Evolutionary conservation across 2,113 vertebrate genomes (phyloP).

Genomic region (Brienomyrus longianalis): DNA sequence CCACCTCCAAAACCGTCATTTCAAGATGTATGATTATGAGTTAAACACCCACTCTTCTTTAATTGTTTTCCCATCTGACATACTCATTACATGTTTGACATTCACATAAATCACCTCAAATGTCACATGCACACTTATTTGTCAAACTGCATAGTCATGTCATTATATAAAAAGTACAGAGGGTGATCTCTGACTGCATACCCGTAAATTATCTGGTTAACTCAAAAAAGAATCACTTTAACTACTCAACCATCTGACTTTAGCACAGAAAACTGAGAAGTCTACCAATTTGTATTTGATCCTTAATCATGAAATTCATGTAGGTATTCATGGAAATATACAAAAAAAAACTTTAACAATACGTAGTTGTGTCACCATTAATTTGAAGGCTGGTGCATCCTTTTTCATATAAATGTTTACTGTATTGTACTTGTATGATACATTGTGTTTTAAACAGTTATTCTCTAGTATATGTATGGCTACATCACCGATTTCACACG

Average conservation of each 20-base stretch:
- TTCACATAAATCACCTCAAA: background rate
- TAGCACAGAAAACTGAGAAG: background rate
- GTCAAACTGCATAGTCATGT: background rate
- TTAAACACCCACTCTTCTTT: background rate
- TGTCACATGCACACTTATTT: background rate
- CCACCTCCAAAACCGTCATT: background rate
- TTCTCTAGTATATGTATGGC: background rate
- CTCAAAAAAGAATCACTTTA: too few species aligned
- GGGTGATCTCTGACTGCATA: background rate
- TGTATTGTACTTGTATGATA: background rate
- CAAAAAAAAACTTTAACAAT: background rate
- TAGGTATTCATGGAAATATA: background rate
- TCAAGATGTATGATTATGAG: background rate
- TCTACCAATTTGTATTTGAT: background rate
- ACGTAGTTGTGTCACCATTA: background rate
- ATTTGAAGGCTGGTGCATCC: background rate
- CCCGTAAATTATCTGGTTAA: background rate
- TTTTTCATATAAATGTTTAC: background rate
- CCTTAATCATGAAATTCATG: background rate
- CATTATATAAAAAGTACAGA: background rate
- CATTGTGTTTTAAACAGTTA: background rate
- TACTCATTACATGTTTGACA: background rate
- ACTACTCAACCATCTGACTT: background rate
- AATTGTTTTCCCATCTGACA: background rate
- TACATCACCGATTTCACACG: background rate